Base-by-base conservation (phyloP, 2,888 invertebrate species). In the Trissoscelio sp. region DNA sequence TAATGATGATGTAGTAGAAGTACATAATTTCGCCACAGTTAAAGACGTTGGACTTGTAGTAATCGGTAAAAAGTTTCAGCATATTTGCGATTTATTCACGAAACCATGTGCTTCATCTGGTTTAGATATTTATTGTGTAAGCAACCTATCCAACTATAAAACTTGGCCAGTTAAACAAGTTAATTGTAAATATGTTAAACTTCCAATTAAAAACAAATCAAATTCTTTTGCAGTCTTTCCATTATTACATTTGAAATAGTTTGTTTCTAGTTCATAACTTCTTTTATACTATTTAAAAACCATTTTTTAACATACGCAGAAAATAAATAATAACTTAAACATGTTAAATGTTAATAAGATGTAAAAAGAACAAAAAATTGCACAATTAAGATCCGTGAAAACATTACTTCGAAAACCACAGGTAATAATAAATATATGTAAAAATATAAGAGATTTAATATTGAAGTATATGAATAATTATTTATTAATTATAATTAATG, bases 211-310 rank as follows among this genome's bases (percentile, higher is more conserved):
- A 14, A 22, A 20, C 1, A n/a, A 39, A 11, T n/a, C 1, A 7
- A 11, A 58, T 16, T 9, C 2, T 39, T 58, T 58, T 34, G 39
- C 12, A 3, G 12, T 58, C 5, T 14, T 39, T 39, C 39, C 58
- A 39, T 2, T 58, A 3, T 39, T 58, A 39, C 58, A 58, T 31
- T 20, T 39, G 39, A 57, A n/a, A n/a, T 37, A 37, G n/a, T n/a
- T n/a, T n/a, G n/a, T n/a, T n/a, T n/a, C n/a, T n/a, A n/a, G n/a
- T n/a, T n/a, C n/a, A n/a, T n/a, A n/a, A n/a, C n/a, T n/a, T n/a
- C n/a, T n/a, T n/a, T n/a, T n/a, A n/a, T n/a, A n/a, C n/a, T n/a
- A n/a, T n/a, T n/a, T n/a, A n/a, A n/a, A n/a, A n/a, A n/a, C n/a
- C n/a, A n/a, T n/a, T n/a, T n/a, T n/a, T n/a, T n/a, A n/a, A n/a